Conservation (phyloP, 2,888 invertebrate genomes). For the Pelosia muscerda region DNA sequence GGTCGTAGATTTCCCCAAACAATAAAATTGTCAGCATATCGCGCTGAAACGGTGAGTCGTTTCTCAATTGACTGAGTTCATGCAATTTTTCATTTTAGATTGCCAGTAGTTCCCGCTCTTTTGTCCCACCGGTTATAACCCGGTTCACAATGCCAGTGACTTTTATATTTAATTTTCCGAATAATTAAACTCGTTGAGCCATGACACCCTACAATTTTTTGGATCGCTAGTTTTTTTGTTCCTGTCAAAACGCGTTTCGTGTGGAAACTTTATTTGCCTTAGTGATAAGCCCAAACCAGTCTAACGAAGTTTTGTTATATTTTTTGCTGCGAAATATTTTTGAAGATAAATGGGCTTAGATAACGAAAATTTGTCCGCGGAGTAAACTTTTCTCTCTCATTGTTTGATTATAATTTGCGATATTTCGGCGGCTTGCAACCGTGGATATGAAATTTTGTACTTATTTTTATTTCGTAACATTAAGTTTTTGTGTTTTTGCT, state of each 20-base stretch:
- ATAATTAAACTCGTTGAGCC: slow-evolving; percentile 32
- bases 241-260: neutral
- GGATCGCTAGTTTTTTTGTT: neutral
- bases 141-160: slow-evolving; percentile 33
- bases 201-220: slow-evolving; percentile 23
- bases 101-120: slow-evolving; percentile 24
- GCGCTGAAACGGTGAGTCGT: slow-evolving; percentile 20
- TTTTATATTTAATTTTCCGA: slow-evolving; percentile 44
- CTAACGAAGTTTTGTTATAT: neutral
- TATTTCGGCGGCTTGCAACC: neutral
- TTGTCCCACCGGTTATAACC: slow-evolving; percentile 42
- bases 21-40: slow-evolving; percentile 25
- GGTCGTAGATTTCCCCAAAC: slow-evolving; percentile 13
- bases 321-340: neutral
- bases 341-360: neutral
- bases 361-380: neutral
- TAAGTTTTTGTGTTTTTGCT: neutral
- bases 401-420: slow-evolving; percentile 9
- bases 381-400: neutral
- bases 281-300: neutral
- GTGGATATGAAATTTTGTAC: neutral
- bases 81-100: slow-evolving; percentile 45
- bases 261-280: slow-evolving; percentile 7
- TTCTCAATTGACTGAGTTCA: slow-evolving; percentile 40
- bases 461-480: neutral